Evolutionary conservation across 2,797 vertebrate genomes (phyloP), one percentile per base, ranked within the genome.

Genomic region (Falco rusticolus): DNA sequence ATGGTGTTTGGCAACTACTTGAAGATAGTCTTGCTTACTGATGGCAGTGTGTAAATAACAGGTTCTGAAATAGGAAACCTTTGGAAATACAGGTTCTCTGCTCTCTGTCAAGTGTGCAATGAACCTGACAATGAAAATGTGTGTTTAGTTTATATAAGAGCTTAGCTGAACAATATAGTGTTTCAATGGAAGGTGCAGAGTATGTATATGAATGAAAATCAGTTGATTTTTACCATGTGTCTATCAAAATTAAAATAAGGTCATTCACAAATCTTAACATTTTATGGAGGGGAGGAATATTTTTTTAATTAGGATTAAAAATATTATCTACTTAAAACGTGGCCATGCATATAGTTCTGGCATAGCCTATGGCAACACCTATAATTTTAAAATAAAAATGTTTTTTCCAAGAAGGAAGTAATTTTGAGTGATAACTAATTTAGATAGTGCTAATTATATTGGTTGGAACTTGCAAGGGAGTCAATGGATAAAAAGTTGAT

Each of bases 381-480:
- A 97, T 97, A 97, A 97, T 97, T 98, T 98, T 96, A 95, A 97
- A 98, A 96, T 97, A 97, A 97, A 97, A 97, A 94, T 94, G 94
- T 84, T 92, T 96, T 97, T 95, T 70, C 78, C 87, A 97, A 97
- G 96, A 97, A 97, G 94, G 93, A 98, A 97, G 97, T 87, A 97
- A 97, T 98, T 97, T 97, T 97, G 97, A 98, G 89, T 94, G 98
- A 98, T 98, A 98, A 98, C 98, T 98, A 98, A 98, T 98, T 98
- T 98, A 98, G 98, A 98, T 98, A 98, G 96, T 68, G 88, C 94
- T 98, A 98, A 98, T 98, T 98, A 97, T 98, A 96, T 97, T 98
- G 97, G 94, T 96, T 96, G 90, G 95, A 93, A 93, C 90, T 97
- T 95, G 93, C 92, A 92, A 93, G 71, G 70, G 93, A 97, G 87